Conservation (phyloP, 2,797 vertebrate genomes). For the Yasuhikotakia modesta region DNA sequence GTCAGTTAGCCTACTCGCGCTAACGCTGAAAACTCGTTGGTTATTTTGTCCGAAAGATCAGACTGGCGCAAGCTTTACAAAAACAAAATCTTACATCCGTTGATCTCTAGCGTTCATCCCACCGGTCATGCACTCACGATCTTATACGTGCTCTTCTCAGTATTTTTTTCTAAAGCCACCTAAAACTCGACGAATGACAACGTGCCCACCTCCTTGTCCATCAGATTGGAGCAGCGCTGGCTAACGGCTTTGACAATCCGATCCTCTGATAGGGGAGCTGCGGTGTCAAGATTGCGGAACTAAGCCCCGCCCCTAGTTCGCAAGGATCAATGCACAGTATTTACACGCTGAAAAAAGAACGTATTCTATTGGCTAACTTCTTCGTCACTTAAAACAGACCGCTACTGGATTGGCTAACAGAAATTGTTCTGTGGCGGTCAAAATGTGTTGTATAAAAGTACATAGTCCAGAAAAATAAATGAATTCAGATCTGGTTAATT, state of each 20-base stretch:
- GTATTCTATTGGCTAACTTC: slow-evolving; percentile 56
- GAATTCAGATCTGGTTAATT: background rate
- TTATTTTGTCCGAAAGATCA: slow-evolving; percentile 41
- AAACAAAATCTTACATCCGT: slow-evolving; percentile 38
- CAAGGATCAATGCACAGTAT: background rate
- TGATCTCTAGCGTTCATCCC: background rate
- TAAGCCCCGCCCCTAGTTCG: slow-evolving; percentile 33
- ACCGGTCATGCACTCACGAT: slow-evolving; percentile 17
- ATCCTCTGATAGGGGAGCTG: slow-evolving; percentile 52
- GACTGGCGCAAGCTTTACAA: slow-evolving; percentile 25
- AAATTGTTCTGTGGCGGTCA: background rate
- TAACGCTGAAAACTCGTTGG: slow-evolving; percentile 48
- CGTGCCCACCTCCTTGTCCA: slow-evolving; percentile 58
- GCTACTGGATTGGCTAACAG: slow-evolving; percentile 40
- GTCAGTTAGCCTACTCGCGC: slow-evolving; percentile 56
- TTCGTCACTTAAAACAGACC: slow-evolving; percentile 56
- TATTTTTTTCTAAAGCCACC: slow-evolving; percentile 56
- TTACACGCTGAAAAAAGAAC: background rate
- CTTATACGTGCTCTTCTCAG: slow-evolving; percentile 2
- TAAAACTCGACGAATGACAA: slow-evolving; percentile 65
- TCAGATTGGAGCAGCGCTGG: slow-evolving; percentile 58
- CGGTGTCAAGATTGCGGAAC: slow-evolving; percentile 51
- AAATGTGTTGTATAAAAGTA: background rate
- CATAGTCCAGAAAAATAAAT: background rate
- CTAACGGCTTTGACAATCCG: slow-evolving; percentile 54